These are phyloP conservation scores for Suricata suricatta DNA, from an alignment of 2,113 vertebrate species.

Conservation along the genomic window DNA sequence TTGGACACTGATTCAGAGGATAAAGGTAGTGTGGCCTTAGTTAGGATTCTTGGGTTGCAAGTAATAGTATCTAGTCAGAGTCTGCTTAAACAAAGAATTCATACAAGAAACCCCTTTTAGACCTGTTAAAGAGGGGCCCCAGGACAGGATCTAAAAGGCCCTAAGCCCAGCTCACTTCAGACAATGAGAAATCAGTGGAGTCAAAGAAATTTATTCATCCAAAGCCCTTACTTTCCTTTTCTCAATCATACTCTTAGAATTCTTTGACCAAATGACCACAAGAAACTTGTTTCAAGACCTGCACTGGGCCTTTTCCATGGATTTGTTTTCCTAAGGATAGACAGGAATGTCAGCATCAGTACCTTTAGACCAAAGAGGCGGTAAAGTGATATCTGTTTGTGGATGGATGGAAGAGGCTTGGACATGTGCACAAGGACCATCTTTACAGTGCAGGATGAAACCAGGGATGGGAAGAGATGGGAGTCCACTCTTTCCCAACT, in stretches of 20 bases:
- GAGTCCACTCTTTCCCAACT: not conserved
- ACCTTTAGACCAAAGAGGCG: not conserved
- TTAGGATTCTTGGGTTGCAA: conserved; percentile 21
- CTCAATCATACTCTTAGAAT: not conserved
- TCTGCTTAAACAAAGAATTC: conserved; percentile 35
- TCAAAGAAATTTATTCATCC: not conserved
- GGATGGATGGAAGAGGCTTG: not conserved
- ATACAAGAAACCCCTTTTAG: not conserved
- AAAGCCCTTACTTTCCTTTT: not conserved
- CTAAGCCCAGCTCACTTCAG: not conserved
- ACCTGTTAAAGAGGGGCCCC: not conserved
- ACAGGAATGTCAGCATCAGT: not conserved
- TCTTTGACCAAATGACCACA: not conserved
- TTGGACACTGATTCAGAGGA: not conserved
- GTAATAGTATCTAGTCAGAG: conserved; percentile 17
- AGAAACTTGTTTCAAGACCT: conserved; percentile 35
- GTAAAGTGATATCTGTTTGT: not conserved
- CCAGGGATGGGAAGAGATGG: not conserved
- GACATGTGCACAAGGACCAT: not conserved
- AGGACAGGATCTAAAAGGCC: not conserved
- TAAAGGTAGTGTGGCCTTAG: not conserved
- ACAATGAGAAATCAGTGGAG: not conserved
- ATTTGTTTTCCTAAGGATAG: conserved; percentile 2
- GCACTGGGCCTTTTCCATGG: not conserved
- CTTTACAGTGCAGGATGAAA: not conserved